A percentile compares a stretch with the other conserved stretches of the same genome.
Evolutionary conservation across 2,888 invertebrate genomes (phyloP).

Genomic region (Polyommatus icarus): DNA sequence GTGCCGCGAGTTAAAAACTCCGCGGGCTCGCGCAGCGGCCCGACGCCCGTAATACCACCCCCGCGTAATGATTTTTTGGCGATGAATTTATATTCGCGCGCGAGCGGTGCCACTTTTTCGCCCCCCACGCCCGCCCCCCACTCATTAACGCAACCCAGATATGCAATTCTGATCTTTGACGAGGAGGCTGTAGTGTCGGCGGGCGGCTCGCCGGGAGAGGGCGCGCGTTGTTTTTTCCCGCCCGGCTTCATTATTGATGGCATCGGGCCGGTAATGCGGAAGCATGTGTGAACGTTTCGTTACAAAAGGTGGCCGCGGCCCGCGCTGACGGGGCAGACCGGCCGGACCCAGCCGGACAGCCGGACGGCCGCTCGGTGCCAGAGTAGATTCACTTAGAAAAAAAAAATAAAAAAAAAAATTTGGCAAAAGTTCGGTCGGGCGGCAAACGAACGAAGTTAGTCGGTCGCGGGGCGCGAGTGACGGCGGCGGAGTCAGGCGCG

Average conservation of each 20-base stretch:
- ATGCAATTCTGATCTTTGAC: constrained; percentile 85
- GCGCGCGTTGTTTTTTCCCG: constrained; percentile 80
- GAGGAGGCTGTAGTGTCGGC: constrained; percentile 81
- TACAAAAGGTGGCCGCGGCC: constrained; percentile 79
- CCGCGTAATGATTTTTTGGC: constrained; percentile 93
- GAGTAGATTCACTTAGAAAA: constrained; percentile 55
- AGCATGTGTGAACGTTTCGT: constrained; percentile 81
- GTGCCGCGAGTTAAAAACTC: constrained; percentile 80
- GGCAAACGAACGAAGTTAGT: constrained; percentile 57
- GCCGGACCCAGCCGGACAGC: constrained; percentile 76
- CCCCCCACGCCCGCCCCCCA: constrained; percentile 72
- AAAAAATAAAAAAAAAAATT: constrained; percentile 51
- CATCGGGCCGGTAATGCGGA: constrained; percentile 80
- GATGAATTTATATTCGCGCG: constrained; percentile 88
- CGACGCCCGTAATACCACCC: constrained; percentile 83
- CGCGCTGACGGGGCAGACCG: constrained; percentile 80
- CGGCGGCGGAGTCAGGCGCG: constrained; percentile 41
- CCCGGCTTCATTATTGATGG: constrained; percentile 82
- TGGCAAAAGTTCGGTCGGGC: constrained; percentile 33
- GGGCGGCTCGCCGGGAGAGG: constrained; percentile 78
- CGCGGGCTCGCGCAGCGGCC: constrained; percentile 74
- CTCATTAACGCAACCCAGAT: constrained; percentile 84
- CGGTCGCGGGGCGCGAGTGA: constrained; percentile 20
- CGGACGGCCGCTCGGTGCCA: constrained; percentile 76
- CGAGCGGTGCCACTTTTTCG: constrained; percentile 82